phyloP scores from a whole-genome alignment of 1,140 invertebrate species.

The Cardiocondyla obscurior region DNA sequence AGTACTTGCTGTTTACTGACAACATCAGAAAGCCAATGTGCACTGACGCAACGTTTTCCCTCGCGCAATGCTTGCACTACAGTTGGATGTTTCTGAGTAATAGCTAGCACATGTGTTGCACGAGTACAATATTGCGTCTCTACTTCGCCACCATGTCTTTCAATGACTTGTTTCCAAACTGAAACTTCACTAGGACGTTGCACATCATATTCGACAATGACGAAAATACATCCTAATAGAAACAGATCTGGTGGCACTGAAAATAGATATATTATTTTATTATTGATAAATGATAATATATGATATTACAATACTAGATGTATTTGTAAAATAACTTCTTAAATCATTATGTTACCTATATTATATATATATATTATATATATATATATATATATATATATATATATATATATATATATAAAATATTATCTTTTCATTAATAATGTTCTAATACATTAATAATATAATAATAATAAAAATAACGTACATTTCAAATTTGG shows the following conservation, averaged over 20 bases:
- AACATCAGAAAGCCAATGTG: slow-evolving; percentile 97
- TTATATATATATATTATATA: too few relatives aligned
- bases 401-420: too few relatives aligned
- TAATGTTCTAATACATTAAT: not conserved
- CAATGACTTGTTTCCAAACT: slow-evolving; percentile 92
- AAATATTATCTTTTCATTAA: not conserved
- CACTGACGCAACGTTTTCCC: slow-evolving; percentile 94
- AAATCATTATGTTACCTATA: not conserved
- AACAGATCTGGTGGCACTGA: slow-evolving; percentile 94
- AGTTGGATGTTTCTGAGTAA: slow-evolving; percentile 94
- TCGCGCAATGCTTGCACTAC: slow-evolving; percentile 90
- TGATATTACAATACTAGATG: not conserved
- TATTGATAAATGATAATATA: not conserved
- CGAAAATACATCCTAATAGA: slow-evolving; percentile 96
- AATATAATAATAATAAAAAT: not conserved
- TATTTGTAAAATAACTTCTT: not conserved
- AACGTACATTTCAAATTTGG: slow-evolving; percentile 90
- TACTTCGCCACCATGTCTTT: slow-evolving; percentile 95
- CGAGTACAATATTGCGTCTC: slow-evolving; percentile 92
- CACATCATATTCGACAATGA: slow-evolving; percentile 90
- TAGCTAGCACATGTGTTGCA: slow-evolving; percentile 96
- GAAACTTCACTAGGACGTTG: slow-evolving; percentile 86
- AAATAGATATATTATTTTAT: slow-evolving; percentile 73
- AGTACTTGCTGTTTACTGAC: slow-evolving; percentile 92
- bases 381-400: too few relatives aligned